A percentile compares a stretch with the other conserved stretches of the same genome.
Conservation (phyloP, 2,113 vertebrate species). For the Cryptoleucopteryx plumbea region DNA sequence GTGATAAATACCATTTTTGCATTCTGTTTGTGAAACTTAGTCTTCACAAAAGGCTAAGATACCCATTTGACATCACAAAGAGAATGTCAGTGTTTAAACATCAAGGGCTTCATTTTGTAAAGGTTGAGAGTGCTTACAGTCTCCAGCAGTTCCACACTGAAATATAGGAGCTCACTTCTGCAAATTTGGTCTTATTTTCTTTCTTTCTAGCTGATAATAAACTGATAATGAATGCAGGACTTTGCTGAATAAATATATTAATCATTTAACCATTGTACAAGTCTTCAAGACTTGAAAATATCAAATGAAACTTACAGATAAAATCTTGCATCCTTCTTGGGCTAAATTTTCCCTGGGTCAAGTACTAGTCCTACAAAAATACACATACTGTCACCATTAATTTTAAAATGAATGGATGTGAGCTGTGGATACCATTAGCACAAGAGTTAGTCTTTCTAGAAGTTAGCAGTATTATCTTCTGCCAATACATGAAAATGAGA, state of each 20-base stretch:
- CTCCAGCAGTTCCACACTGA: neutral
- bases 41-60: slow-evolving; percentile 2
- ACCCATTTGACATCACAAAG: neutral
- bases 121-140: neutral
- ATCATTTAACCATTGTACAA: neutral
- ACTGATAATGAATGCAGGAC: neutral
- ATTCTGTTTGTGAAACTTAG: slow-evolving; percentile 35
- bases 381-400: neutral
- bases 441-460: neutral
- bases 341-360: neutral
- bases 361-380: neutral
- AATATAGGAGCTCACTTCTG: neutral
- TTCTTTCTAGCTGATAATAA: neutral
- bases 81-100: neutral
- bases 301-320: neutral
- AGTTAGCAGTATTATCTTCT: neutral
- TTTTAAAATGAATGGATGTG: neutral
- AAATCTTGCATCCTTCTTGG: neutral
- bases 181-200: neutral
- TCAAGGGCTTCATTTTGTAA: neutral
- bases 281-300: neutral
- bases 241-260: neutral
- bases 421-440: neutral
- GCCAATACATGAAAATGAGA: neutral
- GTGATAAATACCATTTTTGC: slow-evolving; percentile 37